These are phyloP conservation scores for Ectemnius continuus DNA, from an alignment of 2,888 invertebrate species.

Conservation along the genomic window DNA sequence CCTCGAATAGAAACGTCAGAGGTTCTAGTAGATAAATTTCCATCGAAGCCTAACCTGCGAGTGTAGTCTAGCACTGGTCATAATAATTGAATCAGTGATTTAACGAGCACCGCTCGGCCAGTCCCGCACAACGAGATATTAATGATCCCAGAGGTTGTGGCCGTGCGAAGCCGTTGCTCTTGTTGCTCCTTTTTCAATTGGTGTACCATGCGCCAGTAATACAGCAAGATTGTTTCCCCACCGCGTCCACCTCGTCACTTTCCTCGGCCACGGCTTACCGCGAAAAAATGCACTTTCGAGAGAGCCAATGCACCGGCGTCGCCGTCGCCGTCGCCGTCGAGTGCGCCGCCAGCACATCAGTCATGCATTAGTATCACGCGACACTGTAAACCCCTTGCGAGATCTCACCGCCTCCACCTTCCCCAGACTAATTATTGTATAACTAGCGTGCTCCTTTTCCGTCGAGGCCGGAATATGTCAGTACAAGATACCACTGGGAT, in stretches of 20 bases:
- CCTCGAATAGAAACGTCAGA: not conserved
- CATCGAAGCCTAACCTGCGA: not conserved
- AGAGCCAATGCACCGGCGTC: conserved; percentile 24
- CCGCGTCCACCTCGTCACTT: conserved; percentile 44
- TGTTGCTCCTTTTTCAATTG: conserved; percentile 27
- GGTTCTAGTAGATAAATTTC: not conserved
- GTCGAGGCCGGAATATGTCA: conserved; percentile 1
- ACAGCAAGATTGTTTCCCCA: conserved; percentile 49
- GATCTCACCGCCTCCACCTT: not conserved
- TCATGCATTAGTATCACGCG: conserved; percentile 5
- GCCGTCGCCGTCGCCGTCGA: too few relatives aligned
- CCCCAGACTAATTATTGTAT: not conserved
- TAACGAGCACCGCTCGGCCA: conserved; percentile 39
- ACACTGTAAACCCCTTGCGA: not conserved
- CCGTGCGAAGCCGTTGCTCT: conserved; percentile 15
- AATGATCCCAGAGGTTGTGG: conserved; percentile 32
- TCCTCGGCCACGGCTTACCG: conserved; percentile 39
- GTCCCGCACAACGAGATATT: conserved; percentile 44
- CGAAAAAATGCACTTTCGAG: conserved; percentile 45
- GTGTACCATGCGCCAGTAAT: conserved; percentile 9
- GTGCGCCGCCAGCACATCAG: too few relatives aligned
- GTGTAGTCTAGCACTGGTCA: conserved; percentile 25
- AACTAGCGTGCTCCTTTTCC: conserved; percentile 1
- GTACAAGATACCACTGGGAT: not conserved
- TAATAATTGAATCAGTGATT: conserved; percentile 45